A percentile compares a stretch with the other conserved stretches of the same genome.
Conservation (phyloP, 2,113 vertebrate genomes). For the Capreolus pygargus region DNA sequence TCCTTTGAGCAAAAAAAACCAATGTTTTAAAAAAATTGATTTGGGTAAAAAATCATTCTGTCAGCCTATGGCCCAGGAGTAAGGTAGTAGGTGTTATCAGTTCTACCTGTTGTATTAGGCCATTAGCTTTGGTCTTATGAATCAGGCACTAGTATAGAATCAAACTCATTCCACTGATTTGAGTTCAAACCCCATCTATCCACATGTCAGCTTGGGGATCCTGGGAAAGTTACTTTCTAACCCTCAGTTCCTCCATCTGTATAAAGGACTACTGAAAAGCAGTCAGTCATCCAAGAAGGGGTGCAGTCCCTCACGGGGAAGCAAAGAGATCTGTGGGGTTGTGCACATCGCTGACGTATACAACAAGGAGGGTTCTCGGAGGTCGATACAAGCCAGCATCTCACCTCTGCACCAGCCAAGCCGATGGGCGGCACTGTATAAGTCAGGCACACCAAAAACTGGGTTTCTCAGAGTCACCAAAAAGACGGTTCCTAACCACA, state of each 20-base stretch:
- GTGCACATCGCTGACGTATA: background rate
- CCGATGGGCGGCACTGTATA: no score
- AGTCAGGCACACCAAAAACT: background rate
- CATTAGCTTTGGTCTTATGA: background rate
- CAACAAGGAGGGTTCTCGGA: background rate
- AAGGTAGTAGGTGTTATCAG: background rate
- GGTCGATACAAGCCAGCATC: background rate
- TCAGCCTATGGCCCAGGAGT: background rate
- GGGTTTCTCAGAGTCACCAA: background rate
- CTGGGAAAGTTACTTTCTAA: background rate
- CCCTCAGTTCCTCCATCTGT: background rate
- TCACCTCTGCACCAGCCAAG: background rate
- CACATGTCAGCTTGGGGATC: background rate
- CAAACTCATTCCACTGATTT: background rate
- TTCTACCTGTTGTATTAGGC: background rate
- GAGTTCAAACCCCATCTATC: background rate
- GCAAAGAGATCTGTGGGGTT: background rate
- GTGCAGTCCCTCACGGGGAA: background rate
- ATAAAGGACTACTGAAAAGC: background rate
- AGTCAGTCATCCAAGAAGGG: background rate
- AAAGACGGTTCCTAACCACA: background rate
- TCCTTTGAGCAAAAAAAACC: background rate
- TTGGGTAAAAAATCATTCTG: background rate
- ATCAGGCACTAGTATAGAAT: background rate
- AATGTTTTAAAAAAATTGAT: background rate